Evolutionary conservation across 2,113 vertebrate species (phyloP), one percentile per base, ranked within the genome.

Genomic region (Peromyscus polionotus): DNA sequence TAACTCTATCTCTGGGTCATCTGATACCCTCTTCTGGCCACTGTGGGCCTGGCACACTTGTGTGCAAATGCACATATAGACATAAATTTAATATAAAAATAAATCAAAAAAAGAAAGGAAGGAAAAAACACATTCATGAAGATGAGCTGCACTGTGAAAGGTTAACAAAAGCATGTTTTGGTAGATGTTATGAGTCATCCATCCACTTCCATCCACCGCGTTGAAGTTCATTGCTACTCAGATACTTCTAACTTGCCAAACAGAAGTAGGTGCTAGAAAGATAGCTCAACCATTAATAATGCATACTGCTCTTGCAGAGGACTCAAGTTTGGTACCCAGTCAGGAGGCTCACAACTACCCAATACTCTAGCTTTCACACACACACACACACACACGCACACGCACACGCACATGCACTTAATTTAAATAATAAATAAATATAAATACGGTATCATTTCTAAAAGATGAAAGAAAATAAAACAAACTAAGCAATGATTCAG

Each of bases 171-270:
- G 57, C 10, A 83, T 90, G n/a, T 95, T 54, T 54, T 3, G 13
- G 93, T 24, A 88, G 5, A 97, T 76, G 84, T 87, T 77, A 19
- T 89, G 31, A 97, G 10, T 79, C 67, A 61, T 84, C 70, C 73
- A 87, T 91, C 61, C 67, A 75, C 54, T 59, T 90, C 86, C 91
- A 48, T 39, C 70, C n/a, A 88, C 70, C 80, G 95, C 93, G 95
- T 92, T 94, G 94, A 61, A 96, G 93, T 28, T 92, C 96, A 91
- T 67, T 80, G 95, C 93, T 84, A 24, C 80, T 89, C 84, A 98
- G 91, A 6, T 42, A 72, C 51, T 83, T 98, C 79, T 86, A 42
- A 88, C 70, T 80, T 93, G 36, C 80, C 65, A 83, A 31, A 90
- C 65, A 96, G 61, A 31, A 95, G 88, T 36, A 59, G 28, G 76